These are phyloP conservation scores for Alsophila aescularia DNA, from an alignment of 2,888 invertebrate genomes.

Conservation along the genomic window DNA sequence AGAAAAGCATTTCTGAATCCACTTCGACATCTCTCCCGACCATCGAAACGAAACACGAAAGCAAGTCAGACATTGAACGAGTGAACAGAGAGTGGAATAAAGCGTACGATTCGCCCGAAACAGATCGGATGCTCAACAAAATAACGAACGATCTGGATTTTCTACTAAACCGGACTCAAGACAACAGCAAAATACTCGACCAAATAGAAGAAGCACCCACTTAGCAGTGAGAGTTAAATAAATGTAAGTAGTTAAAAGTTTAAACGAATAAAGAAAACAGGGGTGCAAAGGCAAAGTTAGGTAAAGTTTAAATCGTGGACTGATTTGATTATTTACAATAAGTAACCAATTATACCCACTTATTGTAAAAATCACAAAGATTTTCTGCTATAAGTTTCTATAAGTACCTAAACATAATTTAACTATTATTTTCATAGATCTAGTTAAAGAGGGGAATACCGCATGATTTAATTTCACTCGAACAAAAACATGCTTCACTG, in stretches of 20 bases:
- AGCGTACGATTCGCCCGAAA: slow-evolving; percentile 68
- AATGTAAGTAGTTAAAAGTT: slow-evolving; percentile 36
- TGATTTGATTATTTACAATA: slow-evolving; percentile 40
- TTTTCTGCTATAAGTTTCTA: slow-evolving; percentile 9
- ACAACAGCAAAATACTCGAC: slow-evolving; percentile 55
- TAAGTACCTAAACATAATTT: too few relatives aligned
- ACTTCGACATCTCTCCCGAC: slow-evolving; percentile 71
- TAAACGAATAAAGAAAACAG: slow-evolving; percentile 64
- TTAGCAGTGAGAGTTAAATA: slow-evolving; percentile 47
- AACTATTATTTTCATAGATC: too few relatives aligned
- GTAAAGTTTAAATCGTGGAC: slow-evolving; percentile 39
- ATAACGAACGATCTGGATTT: slow-evolving; percentile 93
- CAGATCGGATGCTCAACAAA: slow-evolving; percentile 89
- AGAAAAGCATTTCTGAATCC: slow-evolving; percentile 61
- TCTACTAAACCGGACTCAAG: slow-evolving; percentile 87
- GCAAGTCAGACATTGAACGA: slow-evolving; percentile 68
- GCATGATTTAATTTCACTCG: too few relatives aligned
- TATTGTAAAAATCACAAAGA: slow-evolving; percentile 20
- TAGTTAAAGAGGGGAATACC: too few relatives aligned
- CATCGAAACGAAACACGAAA: slow-evolving; percentile 59
- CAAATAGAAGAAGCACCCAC: slow-evolving; percentile 73
- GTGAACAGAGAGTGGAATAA: slow-evolving; percentile 71
- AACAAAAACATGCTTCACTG: too few relatives aligned
- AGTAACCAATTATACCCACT: slow-evolving; percentile 27
- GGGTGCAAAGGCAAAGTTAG: slow-evolving; percentile 62